Evolutionary conservation across 1,140 invertebrate genomes (phyloP).

Genomic region (Hetaerina americana): DNA sequence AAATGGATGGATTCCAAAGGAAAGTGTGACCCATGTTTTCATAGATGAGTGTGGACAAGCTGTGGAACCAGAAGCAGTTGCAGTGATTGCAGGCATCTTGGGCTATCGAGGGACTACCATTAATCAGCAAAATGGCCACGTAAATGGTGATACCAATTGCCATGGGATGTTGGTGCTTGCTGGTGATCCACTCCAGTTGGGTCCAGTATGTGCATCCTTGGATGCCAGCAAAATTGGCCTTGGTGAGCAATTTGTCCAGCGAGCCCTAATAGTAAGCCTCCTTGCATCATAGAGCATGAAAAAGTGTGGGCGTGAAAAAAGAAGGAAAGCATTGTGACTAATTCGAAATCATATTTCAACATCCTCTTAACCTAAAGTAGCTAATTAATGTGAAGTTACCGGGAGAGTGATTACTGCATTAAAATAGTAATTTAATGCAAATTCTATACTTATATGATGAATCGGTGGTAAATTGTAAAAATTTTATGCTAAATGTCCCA

Average conservation of each 20-base stretch:
- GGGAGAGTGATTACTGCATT: no score
- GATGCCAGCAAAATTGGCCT: slow-evolving; percentile 49
- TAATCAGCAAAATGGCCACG: not conserved
- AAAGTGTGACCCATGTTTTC: not conserved
- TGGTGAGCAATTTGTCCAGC: slow-evolving; percentile 51
- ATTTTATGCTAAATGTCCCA: no score
- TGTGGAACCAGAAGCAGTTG: slow-evolving; percentile 76
- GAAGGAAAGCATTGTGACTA: no score
- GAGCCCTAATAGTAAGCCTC: slow-evolving; percentile 47
- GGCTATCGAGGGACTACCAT: not conserved
- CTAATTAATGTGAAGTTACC: no score
- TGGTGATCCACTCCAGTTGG: slow-evolving; percentile 85
- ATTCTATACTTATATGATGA: no score
- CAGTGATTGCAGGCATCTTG: not conserved
- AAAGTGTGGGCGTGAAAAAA: no score
- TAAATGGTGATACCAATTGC: slow-evolving; percentile 12
- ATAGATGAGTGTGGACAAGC: slow-evolving; percentile 86
- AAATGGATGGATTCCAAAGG: not conserved
- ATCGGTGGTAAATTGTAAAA: no score
- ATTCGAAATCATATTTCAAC: no score
- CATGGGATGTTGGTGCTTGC: slow-evolving; percentile 54
- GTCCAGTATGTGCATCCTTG: slow-evolving; percentile 60
- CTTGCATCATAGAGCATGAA: no score
- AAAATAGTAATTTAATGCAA: no score
- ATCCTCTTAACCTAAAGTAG: no score